Percentiles rank a stretch among this genome's conserved stretches.
These are phyloP conservation scores for Huso huso DNA, from an alignment of 2,797 vertebrate genomes.

Conservation along the genomic window DNA sequence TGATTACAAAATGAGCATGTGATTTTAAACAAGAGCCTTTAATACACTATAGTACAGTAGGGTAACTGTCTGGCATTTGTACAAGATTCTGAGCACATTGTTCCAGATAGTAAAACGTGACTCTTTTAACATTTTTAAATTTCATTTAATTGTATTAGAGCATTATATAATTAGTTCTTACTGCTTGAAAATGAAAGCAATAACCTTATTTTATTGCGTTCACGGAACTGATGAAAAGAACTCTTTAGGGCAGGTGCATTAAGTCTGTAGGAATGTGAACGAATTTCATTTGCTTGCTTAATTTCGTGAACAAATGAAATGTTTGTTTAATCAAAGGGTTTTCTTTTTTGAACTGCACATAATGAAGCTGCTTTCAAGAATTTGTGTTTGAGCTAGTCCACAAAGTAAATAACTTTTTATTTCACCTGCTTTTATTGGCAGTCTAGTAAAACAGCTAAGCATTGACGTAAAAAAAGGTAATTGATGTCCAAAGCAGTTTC, in stretches of 20 bases:
- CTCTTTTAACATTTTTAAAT: conserved; percentile 36
- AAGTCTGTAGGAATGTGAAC: background rate
- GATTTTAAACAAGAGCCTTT: conserved; percentile 46
- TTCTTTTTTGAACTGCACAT: background rate
- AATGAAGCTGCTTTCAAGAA: background rate
- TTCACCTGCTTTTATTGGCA: too few species aligned
- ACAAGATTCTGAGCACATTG: conserved; percentile 53
- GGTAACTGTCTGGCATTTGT: conserved; percentile 63
- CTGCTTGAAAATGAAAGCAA: conserved; percentile 48
- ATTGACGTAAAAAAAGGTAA: too few species aligned
- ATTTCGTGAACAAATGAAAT: background rate
- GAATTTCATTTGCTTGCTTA: background rate
- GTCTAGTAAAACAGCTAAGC: too few species aligned
- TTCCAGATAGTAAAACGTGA: conserved; percentile 56
- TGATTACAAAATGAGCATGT: conserved; percentile 39
- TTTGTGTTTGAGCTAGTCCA: background rate
- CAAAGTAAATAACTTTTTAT: background rate
- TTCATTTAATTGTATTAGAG: conserved; percentile 54
- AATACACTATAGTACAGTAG: conserved; percentile 58
- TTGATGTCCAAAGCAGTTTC: too few species aligned
- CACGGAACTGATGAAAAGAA: conserved; percentile 41
- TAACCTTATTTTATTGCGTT: conserved; percentile 47
- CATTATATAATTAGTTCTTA: conserved; percentile 47
- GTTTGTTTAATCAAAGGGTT: background rate
- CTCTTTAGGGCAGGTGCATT: conserved; percentile 44